Conservation (phyloP, 2,888 invertebrate genomes). For the Tuberolachnus salignus region DNA sequence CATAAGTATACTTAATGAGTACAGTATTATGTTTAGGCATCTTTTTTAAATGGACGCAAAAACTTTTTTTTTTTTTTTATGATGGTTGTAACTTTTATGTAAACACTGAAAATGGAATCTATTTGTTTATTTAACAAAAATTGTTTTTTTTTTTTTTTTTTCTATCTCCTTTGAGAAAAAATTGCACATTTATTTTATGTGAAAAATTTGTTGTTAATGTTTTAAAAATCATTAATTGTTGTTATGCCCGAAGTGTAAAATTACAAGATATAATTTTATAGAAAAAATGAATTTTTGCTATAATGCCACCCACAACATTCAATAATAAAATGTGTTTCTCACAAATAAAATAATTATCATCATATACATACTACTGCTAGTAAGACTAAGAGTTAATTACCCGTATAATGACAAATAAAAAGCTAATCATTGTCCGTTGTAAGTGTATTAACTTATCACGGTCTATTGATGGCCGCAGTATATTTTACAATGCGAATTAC, state of each 20-base stretch:
- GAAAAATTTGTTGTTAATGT: neutral
- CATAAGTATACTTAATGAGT: conserved; percentile 47
- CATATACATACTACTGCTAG: too few relatives aligned
- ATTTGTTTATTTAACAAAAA: conserved; percentile 53
- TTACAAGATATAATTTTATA: neutral
- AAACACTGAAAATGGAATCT: conserved; percentile 42
- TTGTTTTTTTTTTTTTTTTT: neutral
- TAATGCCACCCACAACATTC: neutral
- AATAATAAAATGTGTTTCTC: too few relatives aligned
- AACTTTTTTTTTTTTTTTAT: conserved; percentile 3
- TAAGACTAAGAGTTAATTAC: too few relatives aligned
- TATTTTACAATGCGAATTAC: too few relatives aligned
- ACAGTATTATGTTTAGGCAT: conserved; percentile 51
- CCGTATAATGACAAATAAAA: too few relatives aligned
- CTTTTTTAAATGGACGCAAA: conserved; percentile 32
- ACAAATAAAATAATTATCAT: too few relatives aligned
- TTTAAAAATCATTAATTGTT: neutral
- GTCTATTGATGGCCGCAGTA: too few relatives aligned
- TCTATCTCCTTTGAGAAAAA: neutral
- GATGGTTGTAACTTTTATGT: conserved; percentile 46
- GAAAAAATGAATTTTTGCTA: neutral
- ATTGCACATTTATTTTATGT: too few relatives aligned
- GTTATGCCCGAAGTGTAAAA: neutral
- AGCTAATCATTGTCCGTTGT: too few relatives aligned
- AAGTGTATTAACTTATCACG: too few relatives aligned